Percentiles rank a stretch among this genome's conserved stretches.
phyloP scores from a whole-genome alignment of 2,113 vertebrate genomes.

The Cynopterus brachyotis region DNA sequence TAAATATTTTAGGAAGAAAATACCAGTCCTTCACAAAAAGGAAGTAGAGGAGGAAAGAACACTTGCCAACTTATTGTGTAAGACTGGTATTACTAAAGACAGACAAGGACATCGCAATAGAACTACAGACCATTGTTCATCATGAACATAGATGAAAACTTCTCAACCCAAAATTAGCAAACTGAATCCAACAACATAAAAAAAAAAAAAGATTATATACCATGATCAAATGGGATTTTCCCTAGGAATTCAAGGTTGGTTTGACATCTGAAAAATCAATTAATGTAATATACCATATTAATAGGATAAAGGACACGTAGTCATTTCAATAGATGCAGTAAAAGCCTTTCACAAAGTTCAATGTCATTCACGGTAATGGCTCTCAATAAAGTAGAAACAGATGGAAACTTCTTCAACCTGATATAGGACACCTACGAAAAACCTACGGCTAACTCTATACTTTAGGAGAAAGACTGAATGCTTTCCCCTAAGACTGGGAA shows the following conservation, averaged over 20 bases:
- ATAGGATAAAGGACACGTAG: not conserved
- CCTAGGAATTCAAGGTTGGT: constrained; percentile 39
- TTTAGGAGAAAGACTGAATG: not conserved
- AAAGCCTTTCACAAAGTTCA: not conserved
- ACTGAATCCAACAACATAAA: not conserved
- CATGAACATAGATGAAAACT: not conserved
- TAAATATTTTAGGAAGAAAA: not conserved
- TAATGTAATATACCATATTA: not conserved
- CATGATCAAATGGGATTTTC: not conserved
- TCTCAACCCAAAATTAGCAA: not conserved
- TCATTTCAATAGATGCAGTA: not conserved
- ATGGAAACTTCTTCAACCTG: not conserved
- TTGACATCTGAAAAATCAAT: constrained; percentile 42
- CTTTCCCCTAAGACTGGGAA: not conserved
- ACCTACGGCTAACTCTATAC: not conserved
- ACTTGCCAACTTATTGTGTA: not conserved
- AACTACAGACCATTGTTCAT: not conserved
- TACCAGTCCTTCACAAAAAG: not conserved
- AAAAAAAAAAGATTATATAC: not conserved
- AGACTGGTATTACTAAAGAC: not conserved
- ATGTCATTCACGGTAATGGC: not conserved
- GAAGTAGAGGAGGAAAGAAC: not conserved
- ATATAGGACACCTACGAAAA: not conserved
- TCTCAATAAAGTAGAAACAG: not conserved
- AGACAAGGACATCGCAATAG: not conserved